Evolutionary conservation across 1,140 invertebrate genomes (phyloP).

Genomic region (Drosophila dunni): DNA sequence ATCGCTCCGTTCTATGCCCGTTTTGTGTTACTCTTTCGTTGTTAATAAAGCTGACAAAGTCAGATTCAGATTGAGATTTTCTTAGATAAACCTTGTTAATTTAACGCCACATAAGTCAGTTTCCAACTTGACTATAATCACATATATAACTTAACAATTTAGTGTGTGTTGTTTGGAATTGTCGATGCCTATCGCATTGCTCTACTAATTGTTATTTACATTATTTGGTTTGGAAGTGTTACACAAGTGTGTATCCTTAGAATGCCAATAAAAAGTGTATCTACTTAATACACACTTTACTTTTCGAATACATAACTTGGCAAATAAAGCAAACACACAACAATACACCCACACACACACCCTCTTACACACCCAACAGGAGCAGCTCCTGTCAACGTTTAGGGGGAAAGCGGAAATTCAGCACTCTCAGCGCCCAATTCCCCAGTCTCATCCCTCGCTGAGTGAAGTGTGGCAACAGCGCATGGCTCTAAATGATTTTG

Average conservation of each 20-base stretch:
- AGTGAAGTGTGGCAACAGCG: constrained; percentile 68
- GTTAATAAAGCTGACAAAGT: constrained; percentile 49
- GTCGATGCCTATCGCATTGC: constrained; percentile 20
- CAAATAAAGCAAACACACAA: constrained; percentile 15
- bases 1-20: background rate
- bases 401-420: constrained; percentile 25
- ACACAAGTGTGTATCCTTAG: background rate
- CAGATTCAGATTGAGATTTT: constrained; percentile 55
- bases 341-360: constrained; percentile 8
- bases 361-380: constrained; percentile 20
- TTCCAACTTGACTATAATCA: background rate
- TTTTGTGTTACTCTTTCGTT: background rate
- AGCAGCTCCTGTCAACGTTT: constrained; percentile 1
- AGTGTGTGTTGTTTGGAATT: constrained; percentile 22
- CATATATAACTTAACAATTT: constrained; percentile 19
- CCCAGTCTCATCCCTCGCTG: constrained; percentile 17
- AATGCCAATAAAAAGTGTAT: constrained; percentile 15
- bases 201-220: constrained; percentile 35
- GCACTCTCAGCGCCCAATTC: background rate
- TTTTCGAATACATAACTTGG: constrained; percentile 36
- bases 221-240: background rate
- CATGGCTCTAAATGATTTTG: constrained; percentile 49
- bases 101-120: constrained; percentile 56
- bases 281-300: constrained; percentile 44
- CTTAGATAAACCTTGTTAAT: constrained; percentile 59